A percentile compares a stretch with the other conserved stretches of the same genome.
phyloP scores from a whole-genome alignment of 2,888 invertebrate genomes.

The Folsomia manolachei region DNA sequence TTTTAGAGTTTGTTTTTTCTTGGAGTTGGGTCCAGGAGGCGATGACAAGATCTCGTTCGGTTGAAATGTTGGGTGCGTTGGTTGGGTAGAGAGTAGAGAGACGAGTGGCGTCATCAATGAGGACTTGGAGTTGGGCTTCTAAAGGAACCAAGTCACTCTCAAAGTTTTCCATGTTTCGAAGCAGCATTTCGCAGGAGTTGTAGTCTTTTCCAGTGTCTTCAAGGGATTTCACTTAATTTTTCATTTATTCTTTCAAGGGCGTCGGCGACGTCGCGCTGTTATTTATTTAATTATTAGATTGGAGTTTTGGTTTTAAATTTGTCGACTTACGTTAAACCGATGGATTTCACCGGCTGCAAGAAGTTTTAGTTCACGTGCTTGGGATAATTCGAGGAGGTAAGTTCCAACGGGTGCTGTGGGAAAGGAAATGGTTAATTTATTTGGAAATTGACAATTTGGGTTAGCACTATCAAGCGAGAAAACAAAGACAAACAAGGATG shows the following conservation, averaged over 20 bases:
- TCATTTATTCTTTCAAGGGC: slow-evolving; percentile 84
- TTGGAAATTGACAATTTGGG: no score
- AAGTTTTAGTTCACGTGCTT: slow-evolving; percentile 78
- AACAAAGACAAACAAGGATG: no score
- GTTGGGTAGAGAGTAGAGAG: slow-evolving; percentile 84
- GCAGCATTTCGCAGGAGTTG: slow-evolving; percentile 76
- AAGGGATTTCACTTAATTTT: slow-evolving; percentile 79
- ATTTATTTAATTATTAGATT: no score
- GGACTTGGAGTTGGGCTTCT: slow-evolving; percentile 80
- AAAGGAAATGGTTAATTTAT: no score
- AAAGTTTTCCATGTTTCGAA: slow-evolving; percentile 84
- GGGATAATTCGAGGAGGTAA: slow-evolving; percentile 74
- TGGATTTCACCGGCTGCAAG: slow-evolving; percentile 96
- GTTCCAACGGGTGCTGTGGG: slow-evolving; percentile 64
- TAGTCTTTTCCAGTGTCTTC: slow-evolving; percentile 77
- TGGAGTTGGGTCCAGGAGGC: slow-evolving; percentile 85
- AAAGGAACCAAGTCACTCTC: slow-evolving; percentile 90
- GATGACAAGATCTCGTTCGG: slow-evolving; percentile 80
- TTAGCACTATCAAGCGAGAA: no score
- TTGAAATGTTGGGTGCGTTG: slow-evolving; percentile 83
- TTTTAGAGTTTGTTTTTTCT: slow-evolving; percentile 73
- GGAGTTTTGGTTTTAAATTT: no score
- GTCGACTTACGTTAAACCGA: no score
- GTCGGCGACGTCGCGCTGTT: slow-evolving; percentile 89
- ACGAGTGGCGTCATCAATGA: slow-evolving; percentile 88